Evolutionary conservation across 2,888 invertebrate species (phyloP), one percentile per base, ranked within the genome.

Genomic region (Helicoverpa assulta): DNA sequence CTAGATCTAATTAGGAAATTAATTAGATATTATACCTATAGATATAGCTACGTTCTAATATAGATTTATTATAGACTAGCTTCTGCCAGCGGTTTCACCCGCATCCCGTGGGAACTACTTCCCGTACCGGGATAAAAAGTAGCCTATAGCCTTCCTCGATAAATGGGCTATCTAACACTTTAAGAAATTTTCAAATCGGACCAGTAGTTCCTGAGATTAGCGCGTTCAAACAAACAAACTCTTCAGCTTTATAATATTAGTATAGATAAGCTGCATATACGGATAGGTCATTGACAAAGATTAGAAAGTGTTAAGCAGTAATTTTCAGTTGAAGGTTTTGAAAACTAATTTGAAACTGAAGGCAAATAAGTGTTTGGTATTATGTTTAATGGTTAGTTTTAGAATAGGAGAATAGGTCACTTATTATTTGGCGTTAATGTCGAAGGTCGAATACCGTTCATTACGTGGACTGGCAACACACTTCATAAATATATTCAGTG

Each of bases 1-100:
- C 80, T 77, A 84, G 75, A 83, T 78, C 80, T 60, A 54, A 63
- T 69, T 70, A 66, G 60, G 43, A 66, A 71, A 78, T 59, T 67
- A 74, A 75, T 74, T 79, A 67, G 58, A 52, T 67, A 62, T 78
- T 78, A 54, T 78, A 55, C 21, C 59, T 59, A 43, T 58, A 72
- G 26, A 64, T 40, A 40, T 47, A 70, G 51, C 52, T 56, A 56
- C 52, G 21, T 78, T 78, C 55, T 73, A 40, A 56, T 47, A 72
- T 43, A 56, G 29, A 56, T 78, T 43, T 53, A 40, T 18, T 10
- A 59, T 63, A 14, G 29, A 72, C 55, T 59, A n/a, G 19, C 26
- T 43, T n/a, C n/a, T n/a, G n/a, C n/a, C n/a, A n/a, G n/a, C n/a
- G n/a, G n/a, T n/a, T n/a, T n/a, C n/a, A n/a, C n/a, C n/a, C n/a